These are phyloP conservation scores for Ophioderma brevispina DNA, from an alignment of 35 echinoderm and acorn worm species.

Conservation along the genomic window DNA sequence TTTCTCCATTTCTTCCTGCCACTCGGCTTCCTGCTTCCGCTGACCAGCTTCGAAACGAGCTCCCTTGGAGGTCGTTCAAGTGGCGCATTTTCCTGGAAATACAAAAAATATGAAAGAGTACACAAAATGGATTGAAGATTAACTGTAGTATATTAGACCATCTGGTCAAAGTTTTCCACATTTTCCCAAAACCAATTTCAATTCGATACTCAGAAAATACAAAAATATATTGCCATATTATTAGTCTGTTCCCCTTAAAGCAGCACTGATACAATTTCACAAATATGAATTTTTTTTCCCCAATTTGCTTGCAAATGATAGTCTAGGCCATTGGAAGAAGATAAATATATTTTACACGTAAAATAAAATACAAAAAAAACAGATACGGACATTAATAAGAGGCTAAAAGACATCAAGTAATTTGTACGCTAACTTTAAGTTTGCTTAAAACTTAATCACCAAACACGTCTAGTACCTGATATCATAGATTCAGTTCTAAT, in stretches of 20 bases:
- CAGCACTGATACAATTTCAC: no score
- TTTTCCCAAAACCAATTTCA: background rate
- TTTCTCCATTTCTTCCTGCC: constrained; percentile 27
- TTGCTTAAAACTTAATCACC: no score
- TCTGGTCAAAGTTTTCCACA: background rate
- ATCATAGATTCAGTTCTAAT: no score
- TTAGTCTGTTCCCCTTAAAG: background rate
- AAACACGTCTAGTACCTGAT: no score
- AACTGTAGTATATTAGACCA: background rate
- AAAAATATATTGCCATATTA: background rate
- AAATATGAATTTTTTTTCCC: no score
- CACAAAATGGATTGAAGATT: background rate
- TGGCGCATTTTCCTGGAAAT: constrained; percentile 32
- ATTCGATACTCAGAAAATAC: background rate
- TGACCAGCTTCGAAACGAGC: constrained; percentile 42
- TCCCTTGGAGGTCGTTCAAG: constrained; percentile 39
- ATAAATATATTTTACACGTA: no score
- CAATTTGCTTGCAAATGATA: no score
- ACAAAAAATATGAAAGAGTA: background rate
- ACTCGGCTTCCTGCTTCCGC: constrained; percentile 41
- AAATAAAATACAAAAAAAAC: no score
- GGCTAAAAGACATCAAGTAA: no score
- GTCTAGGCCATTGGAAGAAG: no score
- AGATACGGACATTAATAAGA: no score
- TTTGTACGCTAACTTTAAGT: no score